These are phyloP conservation scores for Scomberomorus guttatus DNA, from an alignment of 2,797 vertebrate genomes.

Conservation along the genomic window DNA sequence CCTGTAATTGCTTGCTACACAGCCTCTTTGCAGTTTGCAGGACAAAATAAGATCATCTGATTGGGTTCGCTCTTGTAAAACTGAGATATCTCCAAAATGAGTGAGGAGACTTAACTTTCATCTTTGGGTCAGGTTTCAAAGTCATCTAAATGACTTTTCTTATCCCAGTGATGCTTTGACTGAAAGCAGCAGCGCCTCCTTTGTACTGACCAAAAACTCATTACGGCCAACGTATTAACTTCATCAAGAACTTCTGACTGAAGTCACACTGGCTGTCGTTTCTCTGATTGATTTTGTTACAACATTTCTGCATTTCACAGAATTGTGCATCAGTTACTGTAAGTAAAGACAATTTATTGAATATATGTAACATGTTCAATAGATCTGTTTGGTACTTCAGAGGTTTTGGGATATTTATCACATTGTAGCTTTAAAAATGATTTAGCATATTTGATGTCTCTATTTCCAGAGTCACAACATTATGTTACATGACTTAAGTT, in stretches of 20 bases:
- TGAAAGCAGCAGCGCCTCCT: slow-evolving; percentile 38
- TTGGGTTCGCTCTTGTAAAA: slow-evolving; percentile 12
- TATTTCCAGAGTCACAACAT: not conserved
- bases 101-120: not conserved
- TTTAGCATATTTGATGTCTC: not conserved
- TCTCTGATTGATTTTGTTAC: not conserved
- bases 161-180: slow-evolving; percentile 39
- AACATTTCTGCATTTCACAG: no score
- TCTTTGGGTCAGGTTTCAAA: not conserved
- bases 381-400: not conserved
- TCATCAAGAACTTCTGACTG: not conserved
- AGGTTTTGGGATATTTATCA: not conserved
- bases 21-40: not conserved
- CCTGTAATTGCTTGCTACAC: not conserved
- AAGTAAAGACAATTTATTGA: no score
- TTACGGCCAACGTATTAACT: not conserved
- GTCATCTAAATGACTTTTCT: slow-evolving; percentile 22
- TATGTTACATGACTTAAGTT: not conserved
- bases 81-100: not conserved
- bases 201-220: slow-evolving; percentile 2
- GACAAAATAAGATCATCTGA: slow-evolving; percentile 1
- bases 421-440: not conserved
- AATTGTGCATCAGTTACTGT: not conserved
- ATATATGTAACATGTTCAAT: not conserved
- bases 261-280: not conserved